Evolutionary conservation across 2,888 invertebrate genomes (phyloP).

Genomic region (Drosophila flavopinicola): DNA sequence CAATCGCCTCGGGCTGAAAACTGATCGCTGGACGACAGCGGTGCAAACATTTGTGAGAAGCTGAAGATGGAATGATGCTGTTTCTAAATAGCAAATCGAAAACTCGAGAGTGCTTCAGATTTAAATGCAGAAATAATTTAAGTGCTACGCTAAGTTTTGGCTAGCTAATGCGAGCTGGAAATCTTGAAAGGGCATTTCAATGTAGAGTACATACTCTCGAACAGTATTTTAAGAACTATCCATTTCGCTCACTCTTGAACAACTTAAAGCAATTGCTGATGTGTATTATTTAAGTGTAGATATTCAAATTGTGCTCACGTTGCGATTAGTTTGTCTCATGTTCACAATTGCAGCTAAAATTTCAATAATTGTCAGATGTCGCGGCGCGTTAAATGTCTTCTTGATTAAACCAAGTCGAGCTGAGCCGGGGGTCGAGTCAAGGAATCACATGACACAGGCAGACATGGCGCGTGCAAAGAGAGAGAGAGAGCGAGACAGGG

Average conservation of each 20-base stretch:
- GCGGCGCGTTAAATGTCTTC: constrained; percentile 57
- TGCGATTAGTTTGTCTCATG: constrained; percentile 47
- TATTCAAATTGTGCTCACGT: constrained; percentile 37
- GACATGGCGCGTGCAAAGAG: neutral
- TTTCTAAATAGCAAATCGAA: too few species aligned
- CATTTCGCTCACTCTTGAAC: neutral
- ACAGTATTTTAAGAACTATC: too few species aligned
- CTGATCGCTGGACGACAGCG: constrained; percentile 27
- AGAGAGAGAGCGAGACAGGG: neutral
- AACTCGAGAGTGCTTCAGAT: too few species aligned
- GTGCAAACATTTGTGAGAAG: constrained; percentile 4
- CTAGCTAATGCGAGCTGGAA: too few species aligned
- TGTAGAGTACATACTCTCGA: too few species aligned
- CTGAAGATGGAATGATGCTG: too few species aligned
- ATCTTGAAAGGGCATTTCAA: too few species aligned
- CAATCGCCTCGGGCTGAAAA: constrained; percentile 33
- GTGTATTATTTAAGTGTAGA: constrained; percentile 12
- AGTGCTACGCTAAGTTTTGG: too few species aligned
- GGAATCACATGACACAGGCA: constrained; percentile 22
- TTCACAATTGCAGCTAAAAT: constrained; percentile 42
- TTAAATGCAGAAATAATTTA: too few species aligned
- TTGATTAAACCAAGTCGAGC: constrained; percentile 66
- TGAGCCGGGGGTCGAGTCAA: constrained; percentile 14
- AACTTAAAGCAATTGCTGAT: constrained; percentile 19
- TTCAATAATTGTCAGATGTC: constrained; percentile 78